A percentile compares a stretch with the other conserved stretches of the same genome.
Evolutionary conservation across 2,113 vertebrate species (phyloP).

Genomic region (Tragelaphus imberbis): DNA sequence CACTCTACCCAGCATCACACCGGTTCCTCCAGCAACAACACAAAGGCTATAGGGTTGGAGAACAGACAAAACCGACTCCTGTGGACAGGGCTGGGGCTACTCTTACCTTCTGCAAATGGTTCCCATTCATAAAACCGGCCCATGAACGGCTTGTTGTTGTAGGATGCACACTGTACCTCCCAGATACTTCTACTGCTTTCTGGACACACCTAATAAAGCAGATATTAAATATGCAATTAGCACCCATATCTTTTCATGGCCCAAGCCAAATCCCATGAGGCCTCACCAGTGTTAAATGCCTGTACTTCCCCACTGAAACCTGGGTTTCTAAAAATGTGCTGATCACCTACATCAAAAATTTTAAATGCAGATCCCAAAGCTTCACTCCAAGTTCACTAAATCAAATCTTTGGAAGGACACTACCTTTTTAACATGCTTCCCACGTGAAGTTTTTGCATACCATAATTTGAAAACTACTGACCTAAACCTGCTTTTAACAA

Average conservation of each 20-base stretch:
- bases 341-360: background rate
- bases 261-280: background rate
- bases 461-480: background rate
- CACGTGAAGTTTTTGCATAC: background rate
- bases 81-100: background rate
- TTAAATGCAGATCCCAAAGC: background rate
- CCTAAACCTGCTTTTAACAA: background rate
- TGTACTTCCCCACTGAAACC: background rate
- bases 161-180: slow-evolving; percentile 92
- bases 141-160: slow-evolving; percentile 97
- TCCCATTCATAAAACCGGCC: slow-evolving; percentile 96
- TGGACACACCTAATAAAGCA: slow-evolving; percentile 85
- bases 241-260: background rate
- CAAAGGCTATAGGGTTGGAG: background rate
- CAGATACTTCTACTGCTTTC: slow-evolving; percentile 88
- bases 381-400: background rate
- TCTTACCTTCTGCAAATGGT: slow-evolving; percentile 94
- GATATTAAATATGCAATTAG: background rate
- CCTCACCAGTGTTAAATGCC: background rate
- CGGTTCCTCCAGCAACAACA: background rate
- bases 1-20: background rate
- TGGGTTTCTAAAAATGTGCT: background rate
- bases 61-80: background rate
- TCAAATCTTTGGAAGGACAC: background rate
- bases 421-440: background rate